Conservation (phyloP, 2,113 vertebrate genomes). For the Rhagologus leucostigma region DNA sequence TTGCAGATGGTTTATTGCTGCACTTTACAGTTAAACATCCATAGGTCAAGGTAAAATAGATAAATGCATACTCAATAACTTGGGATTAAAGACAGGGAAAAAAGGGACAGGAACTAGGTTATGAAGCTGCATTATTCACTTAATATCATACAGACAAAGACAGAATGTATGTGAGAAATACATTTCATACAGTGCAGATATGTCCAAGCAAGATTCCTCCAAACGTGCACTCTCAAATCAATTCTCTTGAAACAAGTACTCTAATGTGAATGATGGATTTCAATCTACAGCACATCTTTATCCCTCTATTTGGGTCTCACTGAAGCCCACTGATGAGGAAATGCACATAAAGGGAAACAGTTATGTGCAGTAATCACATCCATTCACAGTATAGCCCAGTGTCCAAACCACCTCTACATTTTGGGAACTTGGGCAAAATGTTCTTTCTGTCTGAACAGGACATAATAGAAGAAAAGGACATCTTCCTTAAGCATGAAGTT, state of each 20-base stretch:
- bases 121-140: not conserved
- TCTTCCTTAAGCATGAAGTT: not conserved
- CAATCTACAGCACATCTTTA: not conserved
- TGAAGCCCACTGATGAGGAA: not conserved
- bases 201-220: not conserved
- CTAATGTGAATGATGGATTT: not conserved
- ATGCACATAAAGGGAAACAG: not conserved
- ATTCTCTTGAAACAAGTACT: not conserved
- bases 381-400: not conserved
- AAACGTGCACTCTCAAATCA: not conserved
- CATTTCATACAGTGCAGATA: not conserved
- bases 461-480: not conserved
- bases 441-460: not conserved
- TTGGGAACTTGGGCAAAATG: not conserved
- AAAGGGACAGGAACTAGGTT: not conserved
- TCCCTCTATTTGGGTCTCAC: not conserved
- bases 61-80: not conserved
- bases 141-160: not conserved
- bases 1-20: not conserved
- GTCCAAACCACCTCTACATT: not conserved
- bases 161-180: not conserved
- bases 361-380: fast-evolving
- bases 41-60: not conserved
- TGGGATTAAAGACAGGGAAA: not conserved
- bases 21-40: not conserved